Evolutionary conservation across 2,888 invertebrate genomes (phyloP), one percentile per base, ranked within the genome.

Genomic region (Pteria penguin): DNA sequence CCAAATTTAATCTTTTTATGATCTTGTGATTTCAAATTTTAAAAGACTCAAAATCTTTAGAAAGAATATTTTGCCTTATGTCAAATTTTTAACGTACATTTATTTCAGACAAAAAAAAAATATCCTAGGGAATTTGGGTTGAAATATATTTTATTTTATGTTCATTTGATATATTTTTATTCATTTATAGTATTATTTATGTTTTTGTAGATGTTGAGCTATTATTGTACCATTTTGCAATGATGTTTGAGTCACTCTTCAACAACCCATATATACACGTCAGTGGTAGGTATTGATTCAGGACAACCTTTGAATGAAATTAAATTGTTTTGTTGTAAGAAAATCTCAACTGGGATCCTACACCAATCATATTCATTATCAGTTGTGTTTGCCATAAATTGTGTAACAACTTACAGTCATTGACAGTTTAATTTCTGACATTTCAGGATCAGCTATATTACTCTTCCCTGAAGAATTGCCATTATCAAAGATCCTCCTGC

Each of bases 381-480:
- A n/a, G n/a, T n/a, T n/a, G n/a, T n/a, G n/a, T n/a, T n/a, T n/a
- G n/a, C n/a, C n/a, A n/a, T n/a, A n/a, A n/a, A n/a, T n/a, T n/a
- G n/a, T n/a, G n/a, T n/a, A n/a, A n/a, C n/a, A n/a, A n/a, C n/a
- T n/a, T n/a, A n/a, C n/a, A n/a, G n/a, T n/a, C n/a, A n/a, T n/a
- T n/a, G n/a, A n/a, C n/a, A n/a, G n/a, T n/a, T n/a, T n/a, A n/a
- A n/a, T n/a, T n/a, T n/a, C n/a, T n/a, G n/a, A 27, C 29, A 45
- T 18, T 65, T 27, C 22, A 75, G 75, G 75, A 31, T 14, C 60
- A 14, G 45, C 60, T 18, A n/a, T 31, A 18, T 36, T 63, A 24
- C 4, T 75, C 29, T 29, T 70, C 27, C 75, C 75, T 32, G 57
- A 65, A 5, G 31, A n/a, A 45, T 4, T 75, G n/a, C 68, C 75